Percentiles rank a stretch among this genome's conserved stretches.
phyloP scores from a whole-genome alignment of 1,140 invertebrate genomes.

The Platorchestia sp. region DNA sequence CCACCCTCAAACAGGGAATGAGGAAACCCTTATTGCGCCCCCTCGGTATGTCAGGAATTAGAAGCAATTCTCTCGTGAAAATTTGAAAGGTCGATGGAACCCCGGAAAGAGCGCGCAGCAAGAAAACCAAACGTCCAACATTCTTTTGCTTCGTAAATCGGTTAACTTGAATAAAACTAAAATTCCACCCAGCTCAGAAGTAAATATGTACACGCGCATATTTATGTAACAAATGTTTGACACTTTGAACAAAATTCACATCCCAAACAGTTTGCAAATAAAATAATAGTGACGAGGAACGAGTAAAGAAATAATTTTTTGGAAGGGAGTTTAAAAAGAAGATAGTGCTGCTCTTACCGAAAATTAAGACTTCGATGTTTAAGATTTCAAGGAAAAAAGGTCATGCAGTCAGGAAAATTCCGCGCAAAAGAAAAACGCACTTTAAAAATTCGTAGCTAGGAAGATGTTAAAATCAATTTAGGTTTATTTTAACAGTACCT shows the following conservation, averaged over 20 bases:
- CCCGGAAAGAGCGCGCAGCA: not conserved
- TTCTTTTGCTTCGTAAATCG: not conserved
- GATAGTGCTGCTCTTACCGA: not conserved
- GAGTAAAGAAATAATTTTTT: not conserved
- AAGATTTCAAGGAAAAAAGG: not conserved
- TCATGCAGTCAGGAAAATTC: not conserved
- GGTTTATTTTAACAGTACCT: not conserved
- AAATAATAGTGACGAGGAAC: not conserved
- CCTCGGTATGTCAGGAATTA: constrained; percentile 14
- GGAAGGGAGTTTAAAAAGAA: not conserved
- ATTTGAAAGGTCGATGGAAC: constrained; percentile 22
- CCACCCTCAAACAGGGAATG: not conserved
- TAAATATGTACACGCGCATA: not conserved
- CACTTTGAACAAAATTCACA: not conserved
- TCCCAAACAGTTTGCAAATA: not conserved
- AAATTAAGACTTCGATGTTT: not conserved
- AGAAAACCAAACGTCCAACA: not conserved
- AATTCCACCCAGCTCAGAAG: not conserved
- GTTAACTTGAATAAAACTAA: not conserved
- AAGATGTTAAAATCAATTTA: not conserved
- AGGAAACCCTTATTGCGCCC: not conserved
- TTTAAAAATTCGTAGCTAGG: not conserved
- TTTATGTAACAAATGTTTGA: not conserved
- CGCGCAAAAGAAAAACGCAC: not conserved
- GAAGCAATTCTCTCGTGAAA: constrained; percentile 44